Percentiles rank a stretch among this genome's conserved stretches.
These are phyloP conservation scores for Trachelus iudaicus DNA, from an alignment of 2,888 invertebrate genomes.

Conservation along the genomic window DNA sequence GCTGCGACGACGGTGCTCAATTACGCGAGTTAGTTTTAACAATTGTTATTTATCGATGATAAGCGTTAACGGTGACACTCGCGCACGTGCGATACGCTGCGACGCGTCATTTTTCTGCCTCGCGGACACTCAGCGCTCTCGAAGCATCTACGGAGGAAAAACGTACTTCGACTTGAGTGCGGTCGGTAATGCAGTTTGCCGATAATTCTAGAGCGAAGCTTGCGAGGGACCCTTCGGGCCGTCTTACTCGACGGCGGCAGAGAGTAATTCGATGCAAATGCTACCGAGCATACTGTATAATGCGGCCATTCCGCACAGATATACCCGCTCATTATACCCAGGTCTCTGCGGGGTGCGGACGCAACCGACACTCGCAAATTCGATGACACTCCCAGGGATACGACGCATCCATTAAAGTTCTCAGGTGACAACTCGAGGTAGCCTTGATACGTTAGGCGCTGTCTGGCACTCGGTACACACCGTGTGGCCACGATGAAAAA, in stretches of 20 bases:
- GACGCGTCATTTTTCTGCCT: not conserved
- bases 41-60: not conserved
- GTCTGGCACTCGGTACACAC: not conserved
- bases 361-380: not conserved
- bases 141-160: not conserved
- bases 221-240: not conserved
- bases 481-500: not conserved
- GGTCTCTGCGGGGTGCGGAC: not conserved
- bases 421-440: not conserved
- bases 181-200: not conserved
- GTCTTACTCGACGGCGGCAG: not conserved
- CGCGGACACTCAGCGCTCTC: not conserved
- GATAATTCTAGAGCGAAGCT: not conserved
- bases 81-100: too few relatives aligned
- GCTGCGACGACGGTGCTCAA: not conserved
- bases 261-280: slow-evolving; percentile 5
- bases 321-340: not conserved
- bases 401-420: not conserved
- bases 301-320: slow-evolving; percentile 5
- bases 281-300: not conserved
- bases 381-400: not conserved
- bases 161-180: not conserved
- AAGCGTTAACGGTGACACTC: not conserved
- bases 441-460: not conserved
- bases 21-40: not conserved